These are phyloP conservation scores for Sitta carolinensis DNA, from an alignment of 2,797 vertebrate genomes.

Conservation along the genomic window DNA sequence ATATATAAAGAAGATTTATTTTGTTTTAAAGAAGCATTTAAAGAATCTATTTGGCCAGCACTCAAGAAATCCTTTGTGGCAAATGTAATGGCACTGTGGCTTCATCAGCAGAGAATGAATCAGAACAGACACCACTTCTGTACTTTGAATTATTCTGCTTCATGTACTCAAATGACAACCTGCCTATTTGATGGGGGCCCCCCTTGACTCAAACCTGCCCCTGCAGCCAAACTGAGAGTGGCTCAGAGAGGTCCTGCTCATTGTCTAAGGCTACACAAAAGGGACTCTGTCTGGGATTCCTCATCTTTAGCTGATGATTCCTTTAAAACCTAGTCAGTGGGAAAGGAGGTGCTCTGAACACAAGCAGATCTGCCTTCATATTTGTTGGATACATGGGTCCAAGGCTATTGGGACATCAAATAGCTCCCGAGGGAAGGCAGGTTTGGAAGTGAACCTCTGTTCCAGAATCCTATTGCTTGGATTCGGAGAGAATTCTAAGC, in stretches of 20 bases:
- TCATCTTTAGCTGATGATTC: background rate
- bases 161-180: background rate
- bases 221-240: background rate
- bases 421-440: background rate
- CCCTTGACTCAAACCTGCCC: background rate
- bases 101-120: background rate
- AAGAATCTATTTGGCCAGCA: conserved; percentile 4
- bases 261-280: background rate
- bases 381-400: background rate
- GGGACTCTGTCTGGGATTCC: background rate
- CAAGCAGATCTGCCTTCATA: background rate
- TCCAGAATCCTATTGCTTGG: background rate
- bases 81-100: background rate
- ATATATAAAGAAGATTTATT: background rate
- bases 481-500: background rate
- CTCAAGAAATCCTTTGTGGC: conserved; percentile 1
- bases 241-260: background rate
- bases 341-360: background rate
- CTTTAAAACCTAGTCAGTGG: background rate
- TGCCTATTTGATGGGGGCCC: background rate
- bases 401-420: background rate
- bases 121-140: background rate
- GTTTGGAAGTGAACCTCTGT: background rate
- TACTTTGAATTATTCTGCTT: background rate
- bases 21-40: conserved; percentile 2